Percentiles rank a stretch among this genome's conserved stretches.
Conservation (phyloP, 2,888 invertebrate species). For the Ceramica pisi region DNA sequence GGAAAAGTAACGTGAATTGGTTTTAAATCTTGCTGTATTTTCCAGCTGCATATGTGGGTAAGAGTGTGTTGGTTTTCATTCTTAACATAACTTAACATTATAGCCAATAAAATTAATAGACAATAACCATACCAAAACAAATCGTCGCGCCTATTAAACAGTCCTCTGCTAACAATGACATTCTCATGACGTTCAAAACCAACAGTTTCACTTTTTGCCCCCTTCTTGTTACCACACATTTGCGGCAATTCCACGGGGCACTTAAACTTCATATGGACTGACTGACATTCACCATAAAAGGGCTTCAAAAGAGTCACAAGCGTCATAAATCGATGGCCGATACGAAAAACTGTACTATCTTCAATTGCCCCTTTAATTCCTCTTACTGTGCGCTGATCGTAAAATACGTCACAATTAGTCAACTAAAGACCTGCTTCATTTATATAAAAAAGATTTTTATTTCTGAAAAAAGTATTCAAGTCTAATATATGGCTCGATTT, state of each 20-base stretch:
- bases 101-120: neutral
- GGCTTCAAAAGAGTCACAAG: constrained; percentile 76
- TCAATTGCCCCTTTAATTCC: constrained; percentile 85
- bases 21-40: constrained; percentile 3
- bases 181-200: constrained; percentile 59
- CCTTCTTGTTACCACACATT: constrained; percentile 71
- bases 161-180: constrained; percentile 55
- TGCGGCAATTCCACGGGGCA: constrained; percentile 72
- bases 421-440: constrained; percentile 80
- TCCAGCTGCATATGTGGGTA: neutral
- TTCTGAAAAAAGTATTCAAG: constrained; percentile 73
- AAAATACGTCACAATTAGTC: constrained; percentile 89
- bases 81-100: neutral
- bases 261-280: constrained; percentile 74
- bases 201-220: constrained; percentile 70
- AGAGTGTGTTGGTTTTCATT: too few species aligned
- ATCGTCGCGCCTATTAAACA: constrained; percentile 26
- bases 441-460: constrained; percentile 71
- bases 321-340: constrained; percentile 83
- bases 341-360: constrained; percentile 84
- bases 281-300: constrained; percentile 79
- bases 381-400: constrained; percentile 79
- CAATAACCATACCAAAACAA: constrained; percentile 32
- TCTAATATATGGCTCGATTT: constrained; percentile 77
- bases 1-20: neutral